phyloP scores from a whole-genome alignment of 2,113 vertebrate species.

The Trichomycterus rosablanca region DNA sequence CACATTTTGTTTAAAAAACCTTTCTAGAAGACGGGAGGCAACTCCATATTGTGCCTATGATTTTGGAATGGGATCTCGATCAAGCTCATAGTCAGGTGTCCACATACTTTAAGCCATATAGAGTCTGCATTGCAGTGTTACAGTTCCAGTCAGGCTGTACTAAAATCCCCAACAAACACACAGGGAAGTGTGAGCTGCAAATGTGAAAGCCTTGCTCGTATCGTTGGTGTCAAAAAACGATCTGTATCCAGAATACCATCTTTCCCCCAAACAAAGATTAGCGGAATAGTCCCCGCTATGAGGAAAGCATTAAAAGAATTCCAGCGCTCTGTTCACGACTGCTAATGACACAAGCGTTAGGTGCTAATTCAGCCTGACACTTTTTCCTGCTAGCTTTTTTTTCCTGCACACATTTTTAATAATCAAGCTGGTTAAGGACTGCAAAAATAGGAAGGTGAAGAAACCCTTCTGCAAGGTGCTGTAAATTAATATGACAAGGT shows the following conservation, averaged over 20 bases:
- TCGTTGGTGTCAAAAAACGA: slow-evolving; percentile 36
- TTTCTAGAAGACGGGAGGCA: too few species aligned
- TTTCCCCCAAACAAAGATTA: slow-evolving; percentile 48
- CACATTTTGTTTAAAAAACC: too few species aligned
- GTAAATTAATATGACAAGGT: slow-evolving; percentile 3
- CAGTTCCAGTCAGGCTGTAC: too few species aligned
- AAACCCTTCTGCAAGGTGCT: not conserved
- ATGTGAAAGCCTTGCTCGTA: too few species aligned
- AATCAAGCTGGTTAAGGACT: not conserved
- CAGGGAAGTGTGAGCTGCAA: too few species aligned
- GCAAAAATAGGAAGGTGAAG: not conserved
- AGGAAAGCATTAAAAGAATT: slow-evolving; percentile 46
- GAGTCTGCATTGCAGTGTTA: too few species aligned
- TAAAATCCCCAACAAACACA: too few species aligned
- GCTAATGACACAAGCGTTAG: slow-evolving; percentile 44
- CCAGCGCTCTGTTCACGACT: slow-evolving; percentile 23
- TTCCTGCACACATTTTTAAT: slow-evolving; percentile 29
- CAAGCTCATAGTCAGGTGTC: too few species aligned
- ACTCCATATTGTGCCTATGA: too few species aligned
- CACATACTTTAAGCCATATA: too few species aligned
- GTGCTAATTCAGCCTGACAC: slow-evolving; percentile 43
- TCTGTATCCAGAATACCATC: slow-evolving; percentile 37
- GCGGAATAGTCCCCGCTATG: slow-evolving; percentile 31
- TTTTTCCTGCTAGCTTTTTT: slow-evolving; percentile 38
- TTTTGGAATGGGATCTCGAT: too few species aligned